A percentile compares a stretch with the other conserved stretches of the same genome.
phyloP scores from a whole-genome alignment of 2,888 invertebrate genomes.

The Girardia tigrina region DNA sequence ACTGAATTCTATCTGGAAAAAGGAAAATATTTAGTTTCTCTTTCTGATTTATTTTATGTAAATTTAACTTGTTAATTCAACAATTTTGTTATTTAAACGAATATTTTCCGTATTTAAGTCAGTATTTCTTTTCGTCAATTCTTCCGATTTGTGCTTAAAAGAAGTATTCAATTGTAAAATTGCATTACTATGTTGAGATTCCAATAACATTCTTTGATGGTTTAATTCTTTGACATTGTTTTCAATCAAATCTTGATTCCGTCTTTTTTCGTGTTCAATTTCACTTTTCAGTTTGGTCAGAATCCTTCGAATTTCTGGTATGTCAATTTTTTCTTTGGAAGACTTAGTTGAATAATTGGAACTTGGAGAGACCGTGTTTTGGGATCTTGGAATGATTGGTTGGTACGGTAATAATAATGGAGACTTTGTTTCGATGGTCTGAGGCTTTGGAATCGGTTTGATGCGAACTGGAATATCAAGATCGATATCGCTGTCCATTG shows the following conservation, averaged over 20 bases:
- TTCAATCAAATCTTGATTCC: not conserved
- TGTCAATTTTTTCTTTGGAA: constrained; percentile 1
- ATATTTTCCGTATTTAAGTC: not conserved
- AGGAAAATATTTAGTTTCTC: not conserved
- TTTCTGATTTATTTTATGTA: no score
- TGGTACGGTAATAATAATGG: not conserved
- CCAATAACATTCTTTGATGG: not conserved
- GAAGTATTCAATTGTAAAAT: not conserved
- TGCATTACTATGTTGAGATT: not conserved
- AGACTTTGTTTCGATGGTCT: not conserved
- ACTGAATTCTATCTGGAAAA: not conserved
- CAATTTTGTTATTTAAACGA: not conserved
- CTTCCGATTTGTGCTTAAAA: not conserved
- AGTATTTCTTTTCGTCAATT: not conserved
- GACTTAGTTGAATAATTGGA: not conserved
- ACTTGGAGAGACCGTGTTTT: not conserved
- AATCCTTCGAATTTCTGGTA: not conserved
- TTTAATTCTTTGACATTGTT: not conserved
- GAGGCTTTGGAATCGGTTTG: not conserved
- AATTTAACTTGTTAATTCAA: not conserved
- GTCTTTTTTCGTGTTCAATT: not conserved
- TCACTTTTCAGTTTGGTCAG: not conserved
- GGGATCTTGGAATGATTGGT: not conserved
- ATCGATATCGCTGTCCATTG: constrained; percentile 13
- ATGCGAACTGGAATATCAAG: constrained; percentile 3